A percentile compares a stretch with the other conserved stretches of the same genome.
Evolutionary conservation across 2,888 invertebrate species (phyloP).

Genomic region (Caenorhabditis sp.): DNA sequence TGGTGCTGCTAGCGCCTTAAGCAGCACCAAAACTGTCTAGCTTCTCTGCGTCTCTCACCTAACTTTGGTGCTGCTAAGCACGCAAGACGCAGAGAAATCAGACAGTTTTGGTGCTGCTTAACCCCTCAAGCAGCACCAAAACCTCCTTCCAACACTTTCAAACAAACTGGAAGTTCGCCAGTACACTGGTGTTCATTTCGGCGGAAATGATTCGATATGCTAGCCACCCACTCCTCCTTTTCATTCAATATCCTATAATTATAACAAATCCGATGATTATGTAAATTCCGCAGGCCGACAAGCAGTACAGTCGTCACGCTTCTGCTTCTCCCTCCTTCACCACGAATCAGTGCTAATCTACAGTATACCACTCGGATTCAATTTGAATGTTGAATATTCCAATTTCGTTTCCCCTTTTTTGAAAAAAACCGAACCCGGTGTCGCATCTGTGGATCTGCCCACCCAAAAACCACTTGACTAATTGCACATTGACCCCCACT

Average conservation of each 20-base stretch:
- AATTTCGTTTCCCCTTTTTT: background rate
- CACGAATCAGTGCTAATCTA: background rate
- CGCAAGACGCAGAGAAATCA: no score
- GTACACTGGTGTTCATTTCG: constrained; percentile 48
- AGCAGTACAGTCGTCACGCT: constrained; percentile 21
- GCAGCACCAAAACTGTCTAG: no score
- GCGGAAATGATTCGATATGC: constrained; percentile 61
- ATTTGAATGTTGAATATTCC: no score
- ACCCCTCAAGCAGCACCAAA: no score
- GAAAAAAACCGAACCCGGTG: background rate
- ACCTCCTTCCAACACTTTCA: no score
- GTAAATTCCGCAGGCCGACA: constrained; percentile 37
- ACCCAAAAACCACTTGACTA: constrained; percentile 55
- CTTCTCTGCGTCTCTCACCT: no score
- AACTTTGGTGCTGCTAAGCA: no score
- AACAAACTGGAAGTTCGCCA: background rate
- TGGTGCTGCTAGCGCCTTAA: no score
- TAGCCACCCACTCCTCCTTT: background rate
- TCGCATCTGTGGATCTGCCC: background rate
- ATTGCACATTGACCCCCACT: constrained; percentile 55
- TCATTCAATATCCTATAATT: constrained; percentile 44
- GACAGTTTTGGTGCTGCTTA: no score
- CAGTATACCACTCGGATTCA: background rate
- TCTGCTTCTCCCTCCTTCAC: background rate
- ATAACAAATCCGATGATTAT: constrained; percentile 50